Evolutionary conservation across 2,888 invertebrate species (phyloP), one percentile per base, ranked within the genome.

Genomic region (Drosophila paracracens): DNA sequence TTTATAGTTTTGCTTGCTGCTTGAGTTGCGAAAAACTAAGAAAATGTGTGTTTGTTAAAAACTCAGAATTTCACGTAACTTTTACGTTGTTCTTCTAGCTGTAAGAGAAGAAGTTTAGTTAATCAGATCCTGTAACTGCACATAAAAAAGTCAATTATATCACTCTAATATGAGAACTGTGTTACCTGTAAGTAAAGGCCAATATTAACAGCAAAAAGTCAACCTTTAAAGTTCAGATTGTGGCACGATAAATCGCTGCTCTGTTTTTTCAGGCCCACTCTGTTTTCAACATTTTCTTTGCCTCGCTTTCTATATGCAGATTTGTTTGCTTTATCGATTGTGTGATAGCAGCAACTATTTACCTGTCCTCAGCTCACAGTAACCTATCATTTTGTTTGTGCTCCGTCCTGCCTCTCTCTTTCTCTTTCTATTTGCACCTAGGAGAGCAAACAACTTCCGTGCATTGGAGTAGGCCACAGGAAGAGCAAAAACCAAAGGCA

Each of bases 321-420:
- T 71, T 73, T 83, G 76, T 90, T 86, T 83, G 69, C 76, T 81
- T 71, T 68, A 81, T 88, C 89, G 89, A 88, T 90, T 88, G 79
- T 76, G 38, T 48, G 56, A 68, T 61, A 70, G 58, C 66, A 54
- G 35, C 6, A 66, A 70, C 50, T 62, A 75, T 51, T 77, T 76
- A 66, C 51, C 57, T 70, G 68, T 36, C 71, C 71, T 70, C 56
- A 46, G 54, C 57, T 38, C 25, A 54, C 67, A 70, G 43, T 48
- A 8, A 58, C 27, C 38, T 36, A 25, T 64, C 51, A 43, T 63
- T 63, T 68, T 59, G 60, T 35, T 51, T 71, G 58, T 65, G 53
- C 56, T 52, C 50, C 4, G n/a, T 11, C 13, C 11, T 13, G 6
- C 6, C 10, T 21, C 16, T 13, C 21, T 8, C 33, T 38, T 18